These are phyloP conservation scores for Sciurus carolinensis DNA, from an alignment of 2,797 vertebrate genomes.

Conservation along the genomic window DNA sequence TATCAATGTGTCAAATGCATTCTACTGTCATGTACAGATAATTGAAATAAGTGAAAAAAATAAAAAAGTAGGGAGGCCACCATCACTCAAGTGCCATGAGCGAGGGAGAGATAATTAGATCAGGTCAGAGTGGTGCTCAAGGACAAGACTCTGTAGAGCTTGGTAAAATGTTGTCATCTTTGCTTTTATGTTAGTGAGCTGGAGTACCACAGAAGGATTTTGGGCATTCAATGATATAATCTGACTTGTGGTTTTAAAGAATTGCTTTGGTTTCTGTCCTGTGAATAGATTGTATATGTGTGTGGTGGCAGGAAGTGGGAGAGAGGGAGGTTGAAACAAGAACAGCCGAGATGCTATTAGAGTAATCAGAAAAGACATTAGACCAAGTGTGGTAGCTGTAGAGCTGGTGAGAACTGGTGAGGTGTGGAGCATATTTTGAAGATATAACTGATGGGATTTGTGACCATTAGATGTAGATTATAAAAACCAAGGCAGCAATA, in stretches of 20 bases:
- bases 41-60: too few species aligned
- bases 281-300: neutral
- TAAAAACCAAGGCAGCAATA: neutral
- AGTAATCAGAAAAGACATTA: neutral
- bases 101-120: neutral
- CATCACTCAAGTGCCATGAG: neutral
- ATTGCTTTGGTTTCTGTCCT: neutral
- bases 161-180: neutral
- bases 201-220: neutral
- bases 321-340: neutral
- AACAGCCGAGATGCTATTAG: neutral
- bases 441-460: neutral
- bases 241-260: neutral
- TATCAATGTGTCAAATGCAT: neutral
- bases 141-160: neutral
- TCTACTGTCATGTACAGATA: too few species aligned
- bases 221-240: neutral
- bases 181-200: neutral
- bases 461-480: neutral
- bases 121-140: neutral
- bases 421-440: conserved; percentile 2
- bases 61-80: neutral
- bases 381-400: neutral
- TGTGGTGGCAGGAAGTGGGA: neutral
- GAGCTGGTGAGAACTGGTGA: neutral